Conservation (phyloP, 2,888 invertebrate genomes). For the Ommatoiulus sabulosus region DNA sequence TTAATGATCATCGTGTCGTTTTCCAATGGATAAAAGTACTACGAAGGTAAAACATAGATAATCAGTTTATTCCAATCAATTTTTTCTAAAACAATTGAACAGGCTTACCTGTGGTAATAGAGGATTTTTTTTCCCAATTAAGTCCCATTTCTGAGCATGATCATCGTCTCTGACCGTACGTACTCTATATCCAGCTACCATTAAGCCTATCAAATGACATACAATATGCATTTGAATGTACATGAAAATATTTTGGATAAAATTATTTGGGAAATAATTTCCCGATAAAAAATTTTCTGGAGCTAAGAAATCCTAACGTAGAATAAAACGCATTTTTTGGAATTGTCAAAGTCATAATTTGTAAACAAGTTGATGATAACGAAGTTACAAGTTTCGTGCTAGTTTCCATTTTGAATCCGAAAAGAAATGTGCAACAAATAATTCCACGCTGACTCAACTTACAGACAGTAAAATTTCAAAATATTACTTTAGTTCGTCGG, state of each 20-base stretch:
- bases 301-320: neutral
- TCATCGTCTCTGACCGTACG: constrained; percentile 71
- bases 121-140: constrained; percentile 88
- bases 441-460: neutral
- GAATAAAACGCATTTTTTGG: too few relatives aligned
- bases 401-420: constrained; percentile 39
- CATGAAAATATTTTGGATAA: too few relatives aligned
- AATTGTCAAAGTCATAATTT: too few relatives aligned
- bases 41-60: constrained; percentile 64
- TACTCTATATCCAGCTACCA: constrained; percentile 86
- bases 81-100: neutral
- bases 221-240: too few relatives aligned
- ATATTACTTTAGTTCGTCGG: too few relatives aligned
- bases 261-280: too few relatives aligned
- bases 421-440: neutral
- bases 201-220: constrained; percentile 72
- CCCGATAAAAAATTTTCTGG: too few relatives aligned
- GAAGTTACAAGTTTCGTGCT: too few relatives aligned
- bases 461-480: neutral
- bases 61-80: neutral
- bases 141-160: constrained; percentile 77
- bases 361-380: neutral
- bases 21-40: constrained; percentile 92
- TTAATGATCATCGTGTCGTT: constrained; percentile 74
- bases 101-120: constrained; percentile 74